Evolutionary conservation across 1,140 invertebrate genomes (phyloP), one percentile per base, ranked within the genome.

Genomic region (Pentalonia nigronervosa): DNA sequence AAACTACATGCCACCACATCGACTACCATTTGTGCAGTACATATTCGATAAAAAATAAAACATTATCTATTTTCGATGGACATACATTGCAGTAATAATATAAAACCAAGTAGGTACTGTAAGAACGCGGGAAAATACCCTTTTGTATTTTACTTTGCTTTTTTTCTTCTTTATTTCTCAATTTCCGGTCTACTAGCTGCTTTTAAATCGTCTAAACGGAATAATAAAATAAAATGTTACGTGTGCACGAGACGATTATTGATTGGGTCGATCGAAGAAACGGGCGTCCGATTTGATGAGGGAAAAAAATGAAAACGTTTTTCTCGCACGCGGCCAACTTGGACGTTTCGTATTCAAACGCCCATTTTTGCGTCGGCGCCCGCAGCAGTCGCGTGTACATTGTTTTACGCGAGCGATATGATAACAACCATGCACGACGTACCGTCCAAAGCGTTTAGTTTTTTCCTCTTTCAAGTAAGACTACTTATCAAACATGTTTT

Each of bases 401-500:
- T 76, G 60, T 76, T 76, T 76, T 76, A 76, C 48, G 21, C 34
- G 34, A 11, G 8, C 34, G 34, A 89, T 53, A 50, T 53, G 88
- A 89, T 89, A 89, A 89, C 88, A 41, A 56, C 88, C 48, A 53
- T 76, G 60, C 60, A 76, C 60, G 60, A 76, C 11, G 48, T 89
- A 25, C 7, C 4, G 88, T 89, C 50, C 36, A 9, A 56, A 53
- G 21, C 48, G 11, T 41, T 86, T 47, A 47, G 8, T 86, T 47
- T 86, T 86, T 87, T 53, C 21, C 34, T 0, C 36, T 53, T 36
- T 53, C 87, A 34, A 53, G 84, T 89, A 53, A 89, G 25, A 45
- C 89, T 56, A 90, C 89, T 67, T 90, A 67, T 60, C 89, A 67
- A 90, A 90, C 89, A 67, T 90, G 89, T 90, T 60, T 76, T 90